Evolutionary conservation across 2,888 invertebrate genomes (phyloP).

Genomic region (Volucella inanis): DNA sequence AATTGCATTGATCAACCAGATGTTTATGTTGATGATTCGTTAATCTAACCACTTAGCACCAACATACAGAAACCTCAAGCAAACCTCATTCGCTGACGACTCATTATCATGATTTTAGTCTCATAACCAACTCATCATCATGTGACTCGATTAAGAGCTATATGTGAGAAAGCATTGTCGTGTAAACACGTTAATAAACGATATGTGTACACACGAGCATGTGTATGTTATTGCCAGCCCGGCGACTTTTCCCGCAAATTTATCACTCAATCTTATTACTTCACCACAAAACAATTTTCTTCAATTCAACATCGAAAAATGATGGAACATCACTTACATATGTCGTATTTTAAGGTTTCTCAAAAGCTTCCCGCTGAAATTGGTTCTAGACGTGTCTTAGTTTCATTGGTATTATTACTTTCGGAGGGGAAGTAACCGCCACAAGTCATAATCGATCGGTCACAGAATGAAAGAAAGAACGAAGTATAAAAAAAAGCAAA

Average conservation of each 20-base stretch:
- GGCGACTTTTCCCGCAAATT: not conserved
- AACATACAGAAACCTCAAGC: too few species aligned
- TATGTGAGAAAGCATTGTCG: constrained; percentile 20
- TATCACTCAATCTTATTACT: constrained; percentile 32
- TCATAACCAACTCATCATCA: constrained; percentile 17
- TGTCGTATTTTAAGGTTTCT: constrained; percentile 31
- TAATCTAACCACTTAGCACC: too few species aligned
- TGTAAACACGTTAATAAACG: not conserved
- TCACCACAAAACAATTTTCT: constrained; percentile 6
- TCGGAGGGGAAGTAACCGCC: constrained; percentile 25
- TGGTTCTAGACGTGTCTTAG: not conserved
- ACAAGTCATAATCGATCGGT: constrained; percentile 38
- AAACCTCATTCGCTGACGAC: not conserved
- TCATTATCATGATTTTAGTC: not conserved
- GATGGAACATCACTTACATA: not conserved
- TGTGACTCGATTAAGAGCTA: constrained; percentile 18
- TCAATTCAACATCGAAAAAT: not conserved
- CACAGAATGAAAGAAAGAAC: constrained; percentile 20
- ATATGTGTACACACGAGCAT: too few species aligned
- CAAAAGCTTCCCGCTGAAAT: not conserved
- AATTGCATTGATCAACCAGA: too few species aligned
- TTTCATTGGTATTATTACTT: not conserved
- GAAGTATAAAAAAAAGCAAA: not conserved
- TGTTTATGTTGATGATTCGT: too few species aligned
- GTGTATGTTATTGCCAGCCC: not conserved